These are phyloP conservation scores for Promerops cafer DNA, from an alignment of 2,113 vertebrate species.

Conservation along the genomic window DNA sequence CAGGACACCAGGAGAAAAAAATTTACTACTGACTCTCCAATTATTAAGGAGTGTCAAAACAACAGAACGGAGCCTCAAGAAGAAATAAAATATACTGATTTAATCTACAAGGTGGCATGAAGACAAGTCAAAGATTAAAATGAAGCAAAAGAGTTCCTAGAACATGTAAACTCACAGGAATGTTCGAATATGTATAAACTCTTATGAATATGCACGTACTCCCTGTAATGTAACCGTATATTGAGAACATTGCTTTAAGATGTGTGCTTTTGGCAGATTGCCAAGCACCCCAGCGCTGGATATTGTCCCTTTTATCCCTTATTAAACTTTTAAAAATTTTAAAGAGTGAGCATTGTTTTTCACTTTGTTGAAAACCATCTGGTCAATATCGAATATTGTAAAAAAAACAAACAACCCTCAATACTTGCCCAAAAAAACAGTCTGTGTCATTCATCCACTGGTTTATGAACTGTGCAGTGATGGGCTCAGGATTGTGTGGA, in stretches of 20 bases:
- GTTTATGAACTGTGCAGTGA: conserved; percentile 96
- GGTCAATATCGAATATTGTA: background rate
- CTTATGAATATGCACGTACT: background rate
- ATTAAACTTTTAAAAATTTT: background rate
- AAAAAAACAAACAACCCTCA: background rate
- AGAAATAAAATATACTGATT: background rate
- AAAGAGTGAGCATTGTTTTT: background rate
- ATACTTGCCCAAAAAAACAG: conserved; percentile 89
- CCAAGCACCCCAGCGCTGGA: background rate
- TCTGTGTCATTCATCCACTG: conserved; percentile 98
- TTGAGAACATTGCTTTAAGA: background rate
- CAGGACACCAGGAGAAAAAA: background rate
- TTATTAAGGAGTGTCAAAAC: background rate
- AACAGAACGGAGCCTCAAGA: background rate
- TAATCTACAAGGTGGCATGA: background rate
- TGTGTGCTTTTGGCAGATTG: background rate
- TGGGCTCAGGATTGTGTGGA: conserved; percentile 87
- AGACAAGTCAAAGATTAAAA: background rate
- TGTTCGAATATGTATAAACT: background rate
- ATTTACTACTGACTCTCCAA: background rate
- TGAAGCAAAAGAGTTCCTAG: background rate
- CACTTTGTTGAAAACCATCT: background rate
- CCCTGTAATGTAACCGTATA: background rate
- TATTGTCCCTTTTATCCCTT: background rate
- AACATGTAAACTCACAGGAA: background rate